Base-by-base conservation (phyloP, 2,113 vertebrate genomes). In the Onychostruthus taczanowskii region DNA sequence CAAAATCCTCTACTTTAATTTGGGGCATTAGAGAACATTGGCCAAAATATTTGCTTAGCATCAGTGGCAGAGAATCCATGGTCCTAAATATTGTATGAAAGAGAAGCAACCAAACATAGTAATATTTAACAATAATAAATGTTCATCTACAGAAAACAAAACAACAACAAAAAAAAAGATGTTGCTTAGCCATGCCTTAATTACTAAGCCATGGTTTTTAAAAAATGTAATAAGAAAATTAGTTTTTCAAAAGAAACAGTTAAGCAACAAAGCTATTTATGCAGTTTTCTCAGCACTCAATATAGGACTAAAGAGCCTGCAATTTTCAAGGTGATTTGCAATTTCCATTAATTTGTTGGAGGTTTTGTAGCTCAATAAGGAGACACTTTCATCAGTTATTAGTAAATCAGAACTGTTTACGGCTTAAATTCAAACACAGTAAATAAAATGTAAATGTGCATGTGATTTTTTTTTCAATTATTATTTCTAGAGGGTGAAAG, bases 321-420 rank as follows among this genome's bases (percentile, higher is more conserved):
- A 97, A 95, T 96, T 97, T 97, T 95, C 91, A 97, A 96, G 95
- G 96, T 97, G 94, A 91, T 97, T 95, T 95, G 87, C 94, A 97
- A 95, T 95, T 95, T 95, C 59, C 78, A 95, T 90, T 95, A 94
- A 95, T 97, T 96, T 95, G 89, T 93, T 94, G 63, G 81, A 95
- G 89, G 91, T 95, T 95, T 95, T 95, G 87, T 93, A 91, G 89
- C 84, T 93, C 91, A 91, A 94, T 95, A 95, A 95, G 94, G 92
- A 96, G 93, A 94, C 78, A 90, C 78, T 95, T 95, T 85, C 78
- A 95, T 90, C 93, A 93, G 70, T 93, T 95, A 96, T 95, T 97
- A 95, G 94, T 74, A 87, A 96, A 96, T 96, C 89, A 94, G 84
- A 87, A 94, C 67, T 95, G 78, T 95, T 95, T 95, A 75, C 81